A percentile compares a stretch with the other conserved stretches of the same genome.
Evolutionary conservation across 2,797 vertebrate genomes (phyloP).

Genomic region (Molossus molossus): DNA sequence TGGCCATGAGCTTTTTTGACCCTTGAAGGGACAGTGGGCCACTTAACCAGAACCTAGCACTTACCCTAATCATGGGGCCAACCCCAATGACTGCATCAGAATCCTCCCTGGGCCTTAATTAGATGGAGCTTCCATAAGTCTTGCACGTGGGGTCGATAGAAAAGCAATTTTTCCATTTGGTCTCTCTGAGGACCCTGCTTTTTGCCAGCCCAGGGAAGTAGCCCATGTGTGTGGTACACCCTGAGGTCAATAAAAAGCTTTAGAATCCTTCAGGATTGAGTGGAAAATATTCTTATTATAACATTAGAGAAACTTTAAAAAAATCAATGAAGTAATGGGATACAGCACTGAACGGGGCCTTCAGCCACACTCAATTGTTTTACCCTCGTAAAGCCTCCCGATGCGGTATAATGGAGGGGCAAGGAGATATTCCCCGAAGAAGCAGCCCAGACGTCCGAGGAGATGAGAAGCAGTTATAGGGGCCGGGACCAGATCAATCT

Average conservation of each 20-base stretch:
- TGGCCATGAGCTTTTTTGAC: conserved; percentile 24
- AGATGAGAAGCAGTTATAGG: not conserved
- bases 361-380: not conserved
- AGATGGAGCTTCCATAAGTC: conserved; percentile 69
- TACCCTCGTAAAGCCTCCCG: not conserved
- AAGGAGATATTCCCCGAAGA: not conserved
- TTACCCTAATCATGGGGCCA: conserved; percentile 45
- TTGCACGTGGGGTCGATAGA: conserved; percentile 50
- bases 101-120: conserved; percentile 57
- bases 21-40: not conserved
- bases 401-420: not conserved
- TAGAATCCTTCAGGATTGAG: conserved; percentile 56
- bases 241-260: conserved; percentile 63
- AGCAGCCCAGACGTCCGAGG: not conserved
- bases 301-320: conserved; percentile 71
- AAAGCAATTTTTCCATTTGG: conserved; percentile 80
- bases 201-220: conserved; percentile 31
- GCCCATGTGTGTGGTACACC: not conserved
- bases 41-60: conserved; percentile 25
- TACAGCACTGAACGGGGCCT: not conserved
- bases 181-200: conserved; percentile 65
- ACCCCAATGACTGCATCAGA: not conserved
- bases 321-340: conserved; percentile 73
- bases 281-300: conserved; percentile 73
- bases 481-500: not conserved